Base-by-base conservation (phyloP, 2,113 vertebrate genomes). In the Entomyzon cyanotis region DNA sequence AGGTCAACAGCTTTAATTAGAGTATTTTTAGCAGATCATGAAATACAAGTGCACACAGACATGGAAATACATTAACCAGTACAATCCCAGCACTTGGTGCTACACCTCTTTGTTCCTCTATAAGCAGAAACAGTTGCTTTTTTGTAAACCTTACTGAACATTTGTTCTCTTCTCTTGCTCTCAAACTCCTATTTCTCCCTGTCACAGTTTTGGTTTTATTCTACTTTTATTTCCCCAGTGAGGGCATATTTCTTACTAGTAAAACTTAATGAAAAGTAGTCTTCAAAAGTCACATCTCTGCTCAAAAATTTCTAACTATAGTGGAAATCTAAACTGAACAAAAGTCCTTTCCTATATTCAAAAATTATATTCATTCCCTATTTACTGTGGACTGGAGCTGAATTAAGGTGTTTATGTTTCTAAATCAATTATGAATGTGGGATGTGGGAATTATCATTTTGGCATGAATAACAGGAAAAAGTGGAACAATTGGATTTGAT, bases 1-100 rank as follows among this genome's bases (percentile, higher is more conserved):
- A 87, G 64, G 90, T 89, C 90, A 93, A 71, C 35, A 64, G 24
- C 37, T 84, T 91, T 93, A 87, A 88, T 95, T 62, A 75, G 52
- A 60, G 16, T 89, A 89, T 91, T 91, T 85, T 93, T 87, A 96
- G 65, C 62, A 91, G 39, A 65, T 84, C 49, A 24, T 59, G 64
- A 75, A 93, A 87, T 42, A 28, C 47, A 70, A 89, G 60, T 59
- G 52, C 56, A 58, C 20, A 15, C 22, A 92, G 59, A 62, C 21
- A 14, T 56, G 41, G 47, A 77, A 91, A 70, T 59, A 31, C 9
- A 65, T 91, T 74, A 84, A 79, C 33, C 17, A 90, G 11, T 63
- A 53, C n/a, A 60, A 41, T 53, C 63, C 56, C 85, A 35, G 31
- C 46, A 84, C 23, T 53, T 50, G 56, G 24, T 30, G 50, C 12